Conservation (phyloP, 2,797 vertebrate genomes). For the Sebastolobus alascanus region DNA sequence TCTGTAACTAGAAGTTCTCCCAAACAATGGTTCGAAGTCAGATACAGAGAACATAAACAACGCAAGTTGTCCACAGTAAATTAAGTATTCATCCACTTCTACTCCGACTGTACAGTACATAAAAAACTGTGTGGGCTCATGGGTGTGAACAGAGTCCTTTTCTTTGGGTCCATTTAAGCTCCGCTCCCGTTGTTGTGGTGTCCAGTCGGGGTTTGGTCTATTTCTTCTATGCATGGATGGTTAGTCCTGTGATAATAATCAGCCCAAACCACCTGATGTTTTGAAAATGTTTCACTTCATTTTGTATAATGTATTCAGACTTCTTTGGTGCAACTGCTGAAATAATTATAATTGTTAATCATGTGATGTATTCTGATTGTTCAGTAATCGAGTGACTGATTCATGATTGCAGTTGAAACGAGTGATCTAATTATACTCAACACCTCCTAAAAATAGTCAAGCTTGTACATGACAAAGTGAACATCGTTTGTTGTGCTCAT, state of each 20-base stretch:
- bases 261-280: not conserved
- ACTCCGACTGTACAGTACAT: not conserved
- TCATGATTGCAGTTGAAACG: conserved; percentile 23
- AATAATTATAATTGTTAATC: conserved; percentile 18
- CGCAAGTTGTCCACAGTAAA: not conserved
- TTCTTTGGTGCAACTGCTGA: conserved; percentile 6
- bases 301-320: not conserved
- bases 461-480: not conserved
- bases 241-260: not conserved
- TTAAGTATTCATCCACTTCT: not conserved
- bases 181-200: not conserved
- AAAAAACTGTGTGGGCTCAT: not conserved
- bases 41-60: not conserved
- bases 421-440: conserved; percentile 14
- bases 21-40: not conserved
- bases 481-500: not conserved
- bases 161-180: not conserved
- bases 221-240: not conserved
- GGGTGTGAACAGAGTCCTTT: not conserved
- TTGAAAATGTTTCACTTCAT: not conserved
- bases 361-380: conserved; percentile 4
- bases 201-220: not conserved
- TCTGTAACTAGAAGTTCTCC: not conserved
- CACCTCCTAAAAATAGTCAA: conserved; percentile 1
- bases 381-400: conserved; percentile 25